Evolutionary conservation across 2,888 invertebrate genomes (phyloP), one percentile per base, ranked within the genome.

Genomic region (Drosophila nr. medialis): DNA sequence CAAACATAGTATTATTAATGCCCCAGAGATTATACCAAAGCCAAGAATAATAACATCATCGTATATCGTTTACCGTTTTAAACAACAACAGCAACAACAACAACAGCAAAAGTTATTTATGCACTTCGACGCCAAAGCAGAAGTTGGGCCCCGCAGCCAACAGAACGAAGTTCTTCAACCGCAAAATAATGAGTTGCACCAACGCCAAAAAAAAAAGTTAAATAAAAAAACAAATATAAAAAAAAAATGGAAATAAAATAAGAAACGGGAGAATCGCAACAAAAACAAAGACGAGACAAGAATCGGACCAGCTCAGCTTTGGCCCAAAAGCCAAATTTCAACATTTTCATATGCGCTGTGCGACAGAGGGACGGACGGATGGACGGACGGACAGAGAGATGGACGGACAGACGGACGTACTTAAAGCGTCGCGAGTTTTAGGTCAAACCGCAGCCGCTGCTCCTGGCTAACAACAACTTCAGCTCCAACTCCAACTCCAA

Each of bases 161-260:
- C 67, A 80, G 61, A 80, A 68, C 76, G 64, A 77, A 77, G 66
- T 72, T 86, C 81, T 78, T 78, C 84, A 83, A 86, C 85, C 85
- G 87, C 89, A 89, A 79, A 83, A 81, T 86, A 84, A 84, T 88
- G 86, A 85, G 86, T 67, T 86, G 86, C 86, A 83, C 30, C 77
- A 73, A 55, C 60, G 67, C 66, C 58, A 50, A 75, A 68, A 74
- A 67, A 42, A 62, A 60, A 65, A 48, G 21, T 7, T 21, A 48
- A 27, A 27, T 21, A 55, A 53, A 40, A 40, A 56, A 56, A 40
- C 21, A 29, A 45, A 70, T 48, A 29, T 2, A 38, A 61, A 53
- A 60, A 66, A 55, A 29, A 65, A 54, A 68, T 54, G 34, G 64
- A 32, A 21, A 45, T 21, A 29, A 29, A 15, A 34, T 4, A 48